Conservation (phyloP, 2,113 vertebrate genomes). For the Morone chrysops region DNA sequence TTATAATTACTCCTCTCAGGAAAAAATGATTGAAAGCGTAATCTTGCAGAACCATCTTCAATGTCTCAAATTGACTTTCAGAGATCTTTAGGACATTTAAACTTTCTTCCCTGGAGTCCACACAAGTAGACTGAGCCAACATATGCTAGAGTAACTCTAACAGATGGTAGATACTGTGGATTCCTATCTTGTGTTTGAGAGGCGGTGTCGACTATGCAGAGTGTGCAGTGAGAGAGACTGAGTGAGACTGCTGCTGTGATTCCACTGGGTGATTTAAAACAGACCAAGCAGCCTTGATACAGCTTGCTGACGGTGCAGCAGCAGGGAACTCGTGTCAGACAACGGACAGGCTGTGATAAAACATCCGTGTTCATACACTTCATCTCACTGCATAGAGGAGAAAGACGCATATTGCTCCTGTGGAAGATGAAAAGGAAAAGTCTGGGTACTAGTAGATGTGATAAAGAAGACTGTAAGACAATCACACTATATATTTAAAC, state of each 20-base stretch:
- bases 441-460: neutral
- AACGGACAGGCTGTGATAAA: slow-evolving; percentile 54
- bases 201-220: slow-evolving; percentile 3
- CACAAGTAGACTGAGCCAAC: neutral
- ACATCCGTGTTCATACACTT: slow-evolving; percentile 35
- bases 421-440: slow-evolving; percentile 13
- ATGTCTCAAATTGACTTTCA: slow-evolving; percentile 6
- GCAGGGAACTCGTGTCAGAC: slow-evolving; percentile 46
- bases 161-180: slow-evolving; percentile 5
- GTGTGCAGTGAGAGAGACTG: slow-evolving; percentile 10
- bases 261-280: slow-evolving; percentile 59
- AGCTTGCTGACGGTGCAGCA: slow-evolving; percentile 64
- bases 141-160: neutral
- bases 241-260: slow-evolving; percentile 30
- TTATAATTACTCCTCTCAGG: slow-evolving; percentile 1
- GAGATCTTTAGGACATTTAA: slow-evolving; percentile 22
- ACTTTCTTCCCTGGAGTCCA: neutral
- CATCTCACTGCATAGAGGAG: slow-evolving; percentile 7
- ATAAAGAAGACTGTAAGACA: neutral
- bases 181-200: neutral
- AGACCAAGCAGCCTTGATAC: slow-evolving; percentile 36
- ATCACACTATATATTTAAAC: neutral
- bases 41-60: neutral
- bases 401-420: neutral
- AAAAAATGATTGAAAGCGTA: neutral